These are phyloP conservation scores for Diploscapter pachys DNA, from an alignment of 1,140 invertebrate genomes.

Conservation along the genomic window DNA sequence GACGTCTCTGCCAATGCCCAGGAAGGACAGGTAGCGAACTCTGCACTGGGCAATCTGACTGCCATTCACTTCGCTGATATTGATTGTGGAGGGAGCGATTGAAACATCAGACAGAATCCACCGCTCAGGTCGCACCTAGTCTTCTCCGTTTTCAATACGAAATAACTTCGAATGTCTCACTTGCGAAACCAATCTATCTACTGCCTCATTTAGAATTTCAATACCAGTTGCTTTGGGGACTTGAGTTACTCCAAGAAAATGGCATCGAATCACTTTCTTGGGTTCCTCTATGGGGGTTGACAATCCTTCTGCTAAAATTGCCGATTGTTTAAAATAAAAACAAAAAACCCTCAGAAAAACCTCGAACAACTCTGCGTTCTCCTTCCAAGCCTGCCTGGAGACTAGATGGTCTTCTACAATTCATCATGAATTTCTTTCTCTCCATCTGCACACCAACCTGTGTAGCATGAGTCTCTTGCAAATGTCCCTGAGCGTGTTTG, in stretches of 20 bases:
- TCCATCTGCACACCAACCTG: conserved; percentile 58
- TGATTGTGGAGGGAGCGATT: conserved; percentile 87
- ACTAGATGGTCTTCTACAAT: conserved; percentile 59
- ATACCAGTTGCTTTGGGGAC: conserved; percentile 76
- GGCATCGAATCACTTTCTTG: conserved; percentile 71
- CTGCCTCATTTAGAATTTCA: conserved; percentile 85
- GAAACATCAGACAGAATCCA: conserved; percentile 77
- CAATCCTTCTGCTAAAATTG: no score
- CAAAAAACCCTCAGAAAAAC: background rate
- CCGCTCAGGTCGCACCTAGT: conserved; percentile 64
- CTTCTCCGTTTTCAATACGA: background rate
- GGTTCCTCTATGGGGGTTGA: conserved; percentile 97
- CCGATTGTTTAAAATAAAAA: no score
- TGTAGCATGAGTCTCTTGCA: conserved; percentile 95
- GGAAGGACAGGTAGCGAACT: conserved; percentile 88
- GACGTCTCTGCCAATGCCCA: conserved; percentile 82
- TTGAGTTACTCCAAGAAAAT: conserved; percentile 69
- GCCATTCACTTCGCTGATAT: conserved; percentile 74
- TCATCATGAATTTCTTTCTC: no score
- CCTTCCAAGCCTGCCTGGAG: conserved; percentile 12
- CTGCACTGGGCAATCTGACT: conserved; percentile 82
- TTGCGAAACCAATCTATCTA: conserved; percentile 72
- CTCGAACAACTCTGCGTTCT: conserved; percentile 39
- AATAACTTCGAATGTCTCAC: background rate
- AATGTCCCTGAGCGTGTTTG: conserved; percentile 79